These are phyloP conservation scores for Apamea crenata DNA, from an alignment of 2,888 invertebrate genomes.

Conservation along the genomic window DNA sequence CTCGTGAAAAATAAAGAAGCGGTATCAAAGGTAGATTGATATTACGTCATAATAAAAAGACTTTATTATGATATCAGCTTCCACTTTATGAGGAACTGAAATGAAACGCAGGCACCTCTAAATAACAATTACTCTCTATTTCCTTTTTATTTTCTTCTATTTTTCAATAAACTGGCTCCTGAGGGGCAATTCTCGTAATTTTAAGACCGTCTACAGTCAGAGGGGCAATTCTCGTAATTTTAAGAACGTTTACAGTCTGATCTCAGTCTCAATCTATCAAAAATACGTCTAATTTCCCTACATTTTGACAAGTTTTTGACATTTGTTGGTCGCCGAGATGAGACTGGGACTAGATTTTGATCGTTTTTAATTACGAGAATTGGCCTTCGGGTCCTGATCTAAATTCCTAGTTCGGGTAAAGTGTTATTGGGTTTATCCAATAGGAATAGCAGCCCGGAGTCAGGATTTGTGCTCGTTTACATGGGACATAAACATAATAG, in stretches of 20 bases:
- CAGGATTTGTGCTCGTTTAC: neutral
- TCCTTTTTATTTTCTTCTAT: slow-evolving; percentile 44
- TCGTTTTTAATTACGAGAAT: too few species aligned
- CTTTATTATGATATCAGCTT: slow-evolving; percentile 68
- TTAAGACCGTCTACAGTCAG: too few species aligned
- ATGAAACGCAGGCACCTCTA: slow-evolving; percentile 60
- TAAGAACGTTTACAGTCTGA: too few species aligned
- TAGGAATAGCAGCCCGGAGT: neutral
- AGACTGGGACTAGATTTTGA: too few species aligned
- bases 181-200: too few species aligned
- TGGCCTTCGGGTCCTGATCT: too few species aligned
- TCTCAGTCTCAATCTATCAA: too few species aligned
- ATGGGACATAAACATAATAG: neutral
- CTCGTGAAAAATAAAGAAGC: slow-evolving; percentile 63
- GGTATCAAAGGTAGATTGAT: slow-evolving; percentile 65
- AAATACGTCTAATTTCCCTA: too few species aligned
- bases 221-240: too few species aligned
- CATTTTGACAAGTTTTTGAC: too few species aligned
- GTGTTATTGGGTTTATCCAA: neutral
- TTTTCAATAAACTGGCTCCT: slow-evolving; percentile 10
- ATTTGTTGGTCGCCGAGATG: too few species aligned
- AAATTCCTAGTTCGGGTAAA: neutral
- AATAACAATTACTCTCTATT: slow-evolving; percentile 64
- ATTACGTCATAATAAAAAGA: slow-evolving; percentile 67
- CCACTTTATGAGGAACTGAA: slow-evolving; percentile 66